Evolutionary conservation across 2,113 vertebrate genomes (phyloP), one percentile per base, ranked within the genome.

Genomic region (Phasianus colchicus): DNA sequence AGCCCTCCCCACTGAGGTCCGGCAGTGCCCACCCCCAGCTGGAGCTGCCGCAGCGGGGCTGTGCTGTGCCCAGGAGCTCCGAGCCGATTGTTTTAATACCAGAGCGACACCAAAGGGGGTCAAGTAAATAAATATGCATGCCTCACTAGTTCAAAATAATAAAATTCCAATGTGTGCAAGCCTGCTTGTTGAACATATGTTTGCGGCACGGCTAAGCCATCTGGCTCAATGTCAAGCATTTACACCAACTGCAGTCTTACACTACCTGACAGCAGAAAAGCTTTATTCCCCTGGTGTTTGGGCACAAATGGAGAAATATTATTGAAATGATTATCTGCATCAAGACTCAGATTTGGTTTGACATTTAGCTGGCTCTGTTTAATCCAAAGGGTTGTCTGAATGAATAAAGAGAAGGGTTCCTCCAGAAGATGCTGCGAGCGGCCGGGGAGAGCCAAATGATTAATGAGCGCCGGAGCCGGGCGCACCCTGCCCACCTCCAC

Each of bases 251-350:
- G 98, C 98, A 98, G 99, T 98, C 99, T 99, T 99, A 99, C 98
- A 98, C 98, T 99, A 99, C 99, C 99, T 99, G 99, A 99, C 99
- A 99, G 99, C 98, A 99, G 99, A 98, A 99, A 99, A 99, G 99
- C 98, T 98, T 98, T 99, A 99, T 99, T 99, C 99, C 99, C 99
- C 96, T 98, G 98, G 99, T 98, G 98, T 99, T 97, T 98, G 98
- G 98, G 98, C 99, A 99, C 99, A 99, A 99, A 99, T 99, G 99
- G 99, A 99, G 99, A 99, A 99, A 99, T 99, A 99, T 99, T 99
- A 99, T 99, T 99, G 99, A 99, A 99, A 99, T 99, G 99, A 99
- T 99, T 99, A 99, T 99, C 99, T 99, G 99, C 99, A 99, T 99
- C 99, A 99, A 99, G 99, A 99, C 99, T 99, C 99, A 99, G 99